Evolutionary conservation across 2,888 invertebrate species (phyloP).

Genomic region (Drosophila yooni): DNA sequence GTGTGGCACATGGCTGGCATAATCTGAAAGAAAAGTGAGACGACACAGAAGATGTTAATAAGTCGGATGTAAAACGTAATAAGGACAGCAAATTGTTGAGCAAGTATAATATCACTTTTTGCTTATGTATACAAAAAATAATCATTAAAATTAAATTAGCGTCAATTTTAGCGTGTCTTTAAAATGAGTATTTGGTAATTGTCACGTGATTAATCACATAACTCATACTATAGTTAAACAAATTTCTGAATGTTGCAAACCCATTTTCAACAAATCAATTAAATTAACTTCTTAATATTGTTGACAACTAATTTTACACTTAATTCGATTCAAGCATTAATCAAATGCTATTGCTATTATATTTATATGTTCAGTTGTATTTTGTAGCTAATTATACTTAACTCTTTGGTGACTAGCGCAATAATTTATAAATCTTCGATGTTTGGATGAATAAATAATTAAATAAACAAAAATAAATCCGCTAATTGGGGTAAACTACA

Average conservation of each 20-base stretch:
- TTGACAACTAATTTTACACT: not conserved
- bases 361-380: too few species aligned
- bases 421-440: too few species aligned
- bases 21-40: slow-evolving; percentile 76
- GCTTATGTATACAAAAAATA: not conserved
- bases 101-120: not conserved
- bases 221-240: not conserved
- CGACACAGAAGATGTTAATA: slow-evolving; percentile 1
- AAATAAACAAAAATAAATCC: too few species aligned
- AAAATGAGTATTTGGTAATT: not conserved
- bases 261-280: too few species aligned
- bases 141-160: not conserved
- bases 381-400: too few species aligned
- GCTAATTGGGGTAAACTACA: too few species aligned
- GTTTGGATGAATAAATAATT: too few species aligned
- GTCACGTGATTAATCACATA: not conserved
- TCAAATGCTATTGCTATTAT: too few species aligned
- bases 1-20: slow-evolving; percentile 96
- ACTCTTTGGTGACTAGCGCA: too few species aligned
- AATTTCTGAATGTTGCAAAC: not conserved
- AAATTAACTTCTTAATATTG: too few species aligned
- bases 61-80: slow-evolving; percentile 7
- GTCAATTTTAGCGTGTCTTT: too few species aligned
- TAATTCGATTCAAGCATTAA: not conserved
- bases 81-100: not conserved